A percentile compares a stretch with the other conserved stretches of the same genome.
Evolutionary conservation across 2,888 invertebrate genomes (phyloP).

Genomic region (Coenonympha arcania): DNA sequence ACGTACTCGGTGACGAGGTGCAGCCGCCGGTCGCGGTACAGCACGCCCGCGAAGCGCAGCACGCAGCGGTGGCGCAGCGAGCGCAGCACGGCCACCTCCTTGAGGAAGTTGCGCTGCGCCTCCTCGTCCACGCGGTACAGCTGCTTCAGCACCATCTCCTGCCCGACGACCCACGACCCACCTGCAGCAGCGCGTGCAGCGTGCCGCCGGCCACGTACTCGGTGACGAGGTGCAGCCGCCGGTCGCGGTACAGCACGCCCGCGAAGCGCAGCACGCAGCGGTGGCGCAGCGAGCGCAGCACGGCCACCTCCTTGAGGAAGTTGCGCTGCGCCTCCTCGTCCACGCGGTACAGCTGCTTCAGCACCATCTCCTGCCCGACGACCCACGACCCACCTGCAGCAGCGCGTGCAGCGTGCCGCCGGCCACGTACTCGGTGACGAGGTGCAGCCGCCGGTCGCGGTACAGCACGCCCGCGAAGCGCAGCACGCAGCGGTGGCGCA

Average conservation of each 20-base stretch:
- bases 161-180: no score
- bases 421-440: conserved; percentile 93
- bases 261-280: conserved; percentile 92
- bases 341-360: conserved; percentile 93
- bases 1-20: conserved; percentile 96
- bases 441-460: conserved; percentile 90
- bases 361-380: conserved; percentile 94
- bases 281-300: conserved; percentile 89
- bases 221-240: conserved; percentile 91
- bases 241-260: conserved; percentile 94
- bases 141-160: conserved; percentile 97
- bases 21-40: conserved; percentile 92
- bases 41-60: conserved; percentile 90
- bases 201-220: conserved; percentile 96
- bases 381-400: no score
- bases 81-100: conserved; percentile 94
- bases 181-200: conserved; percentile 85
- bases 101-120: conserved; percentile 93
- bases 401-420: conserved; percentile 92
- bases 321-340: conserved; percentile 96
- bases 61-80: conserved; percentile 93
- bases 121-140: conserved; percentile 94
- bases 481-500: conserved; percentile 91
- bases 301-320: conserved; percentile 96
- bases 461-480: conserved; percentile 94